Percentiles rank a stretch among this genome's conserved stretches.
phyloP scores from a whole-genome alignment of 2,113 vertebrate genomes.

The Sisor rabdophorus region DNA sequence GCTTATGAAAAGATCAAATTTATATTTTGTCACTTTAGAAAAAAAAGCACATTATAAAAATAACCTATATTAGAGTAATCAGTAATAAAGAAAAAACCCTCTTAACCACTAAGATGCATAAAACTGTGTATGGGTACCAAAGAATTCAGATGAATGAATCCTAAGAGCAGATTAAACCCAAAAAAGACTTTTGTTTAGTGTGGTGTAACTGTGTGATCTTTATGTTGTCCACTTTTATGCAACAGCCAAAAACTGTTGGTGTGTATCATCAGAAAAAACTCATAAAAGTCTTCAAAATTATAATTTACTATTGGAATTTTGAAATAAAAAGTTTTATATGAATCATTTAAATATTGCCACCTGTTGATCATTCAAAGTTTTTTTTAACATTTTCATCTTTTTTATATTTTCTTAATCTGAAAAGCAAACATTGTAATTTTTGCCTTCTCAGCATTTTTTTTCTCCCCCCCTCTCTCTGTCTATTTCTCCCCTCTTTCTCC shows the following conservation, averaged over 20 bases:
- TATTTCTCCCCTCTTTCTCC: constrained; percentile 52
- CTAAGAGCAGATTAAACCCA: background rate
- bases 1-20: background rate
- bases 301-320: too few relatives aligned
- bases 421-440: constrained; percentile 14
- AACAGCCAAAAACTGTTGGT: background rate
- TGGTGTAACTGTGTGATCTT: background rate
- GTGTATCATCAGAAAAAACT: background rate
- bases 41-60: constrained; percentile 4
- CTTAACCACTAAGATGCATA: background rate
- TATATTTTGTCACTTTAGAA: background rate
- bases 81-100: background rate
- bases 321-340: background rate
- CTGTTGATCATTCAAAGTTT: constrained; percentile 28
- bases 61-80: background rate
- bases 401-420: constrained; percentile 26
- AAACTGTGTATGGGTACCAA: background rate
- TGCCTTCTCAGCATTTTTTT: constrained; percentile 39
- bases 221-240: background rate
- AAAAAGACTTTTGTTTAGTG: background rate
- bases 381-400: constrained; percentile 28
- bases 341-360: background rate
- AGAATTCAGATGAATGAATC: background rate
- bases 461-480: constrained; percentile 64
- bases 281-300: background rate